Base-by-base conservation (phyloP, 2,888 invertebrate species). In the Cataglyphis albicans region DNA sequence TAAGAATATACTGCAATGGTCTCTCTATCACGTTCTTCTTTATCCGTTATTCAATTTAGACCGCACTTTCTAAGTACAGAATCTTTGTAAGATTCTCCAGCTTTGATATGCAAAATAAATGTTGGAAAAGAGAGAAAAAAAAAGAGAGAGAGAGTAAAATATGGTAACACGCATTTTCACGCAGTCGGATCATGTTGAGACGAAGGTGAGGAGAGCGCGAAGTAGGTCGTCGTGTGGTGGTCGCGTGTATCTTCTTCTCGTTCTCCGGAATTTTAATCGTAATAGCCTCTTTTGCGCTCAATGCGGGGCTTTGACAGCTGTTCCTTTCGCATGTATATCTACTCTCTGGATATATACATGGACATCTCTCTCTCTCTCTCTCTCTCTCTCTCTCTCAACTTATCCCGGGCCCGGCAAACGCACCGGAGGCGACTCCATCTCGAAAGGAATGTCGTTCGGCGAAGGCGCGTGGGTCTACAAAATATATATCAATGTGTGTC, bases 371-470 rank as follows among this genome's bases (percentile, higher is more conserved):
- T 52, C 52, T 48, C 89, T 32, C 32, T 32, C 32, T 32, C 32
- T 32, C 32, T 32, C 32, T 32, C 32, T 89, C 48, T 48, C 48
- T 48, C 48, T 48, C 48, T 48, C 89, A 86, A 91, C 90, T 91
- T 89, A 91, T 92, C 86, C 86, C 83, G 84, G 48, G 88, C 86
- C 84, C 87, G 52, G 81, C 35, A 21, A 68, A 57, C 57, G 44
- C 44, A 44, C 70, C 78, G 59, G 78, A 70, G 75, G 86, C 81
- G 83, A 86, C 87, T 85, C 87, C 87, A 89, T 88, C 90, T 87
- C 81, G 84, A 88, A 87, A 86, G 92, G 92, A 92, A 92, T 92
- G 92, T 82, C 84, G 88, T 84, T 84, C 88, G 84, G 52, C 67
- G 84, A 86, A 67, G 83, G 64, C 68, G 90, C 86, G 90, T 87